Conservation (phyloP, 2,888 invertebrate genomes). For the Orthosia gracilis region DNA sequence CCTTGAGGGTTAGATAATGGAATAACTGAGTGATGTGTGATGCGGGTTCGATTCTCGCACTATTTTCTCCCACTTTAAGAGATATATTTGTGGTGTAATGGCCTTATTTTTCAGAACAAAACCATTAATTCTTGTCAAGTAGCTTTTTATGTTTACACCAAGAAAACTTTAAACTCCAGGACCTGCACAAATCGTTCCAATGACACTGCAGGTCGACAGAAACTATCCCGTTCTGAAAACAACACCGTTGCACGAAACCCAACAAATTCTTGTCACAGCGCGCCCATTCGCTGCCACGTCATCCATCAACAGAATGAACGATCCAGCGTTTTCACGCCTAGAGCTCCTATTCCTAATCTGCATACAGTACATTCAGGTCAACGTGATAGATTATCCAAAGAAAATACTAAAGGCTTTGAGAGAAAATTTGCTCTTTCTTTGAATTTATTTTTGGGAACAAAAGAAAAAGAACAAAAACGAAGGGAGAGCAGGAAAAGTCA, state of each 20-base stretch:
- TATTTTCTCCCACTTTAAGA: too few species aligned
- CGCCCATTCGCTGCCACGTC: conserved; percentile 57
- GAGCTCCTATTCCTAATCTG: conserved; percentile 64
- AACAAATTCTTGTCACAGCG: conserved; percentile 60
- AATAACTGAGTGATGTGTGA: neutral
- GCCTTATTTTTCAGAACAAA: neutral
- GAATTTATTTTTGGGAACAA: conserved; percentile 48
- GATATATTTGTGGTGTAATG: too few species aligned
- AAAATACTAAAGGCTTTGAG: conserved; percentile 45
- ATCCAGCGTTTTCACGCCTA: conserved; percentile 62
- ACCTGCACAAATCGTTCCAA: conserved; percentile 15
- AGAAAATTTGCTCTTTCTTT: conserved; percentile 44
- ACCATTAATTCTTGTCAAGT: neutral
- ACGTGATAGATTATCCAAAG: conserved; percentile 66
- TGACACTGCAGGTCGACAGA: conserved; percentile 9
- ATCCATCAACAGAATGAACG: conserved; percentile 69
- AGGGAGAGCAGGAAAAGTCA: conserved; percentile 45
- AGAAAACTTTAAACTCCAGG: neutral
- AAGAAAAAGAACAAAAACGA: conserved; percentile 49
- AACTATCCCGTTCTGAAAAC: conserved; percentile 34
- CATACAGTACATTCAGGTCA: conserved; percentile 63
- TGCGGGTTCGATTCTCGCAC: neutral
- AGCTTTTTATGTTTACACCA: neutral
- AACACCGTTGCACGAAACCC: conserved; percentile 14
- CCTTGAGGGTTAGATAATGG: neutral